Evolutionary conservation across 2,888 invertebrate species (phyloP), one percentile per base, ranked within the genome.

Genomic region (Meloe dianella): DNA sequence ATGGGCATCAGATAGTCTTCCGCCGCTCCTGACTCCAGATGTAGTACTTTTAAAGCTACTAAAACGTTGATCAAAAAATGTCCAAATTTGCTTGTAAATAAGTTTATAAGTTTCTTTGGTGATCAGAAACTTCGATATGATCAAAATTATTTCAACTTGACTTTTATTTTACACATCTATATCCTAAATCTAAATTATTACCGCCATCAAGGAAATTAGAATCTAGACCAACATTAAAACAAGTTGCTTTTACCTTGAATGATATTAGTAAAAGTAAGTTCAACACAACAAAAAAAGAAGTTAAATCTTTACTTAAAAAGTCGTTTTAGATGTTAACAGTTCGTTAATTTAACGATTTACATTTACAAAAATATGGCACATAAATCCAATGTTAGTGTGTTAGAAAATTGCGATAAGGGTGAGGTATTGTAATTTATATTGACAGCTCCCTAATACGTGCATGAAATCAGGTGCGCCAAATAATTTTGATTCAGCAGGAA

Each of bases 401-500:
- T 27, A 27, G 2, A 27, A 27, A 27, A 27, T 27, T 27, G 27
- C 27, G 27, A 27, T 27, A 27, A 24, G 10, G 22, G 24, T 14
- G 47, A 20, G 20, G 20, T 47, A 4, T 20, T 22, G 20, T 47
- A 12, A 51, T 22, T 51, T 24, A 24, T 51, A 22, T 51, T 14
- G 51, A 24, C 51, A 22, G 4, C 4, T 51, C 7, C 12, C 24
- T 12, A 51, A 51, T 8, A 2, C 47, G 20, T 20, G 3, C 51
- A 51, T 20, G 51, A 10, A 22, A 51, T 51, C 4, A 51, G 9
- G n/a, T 41, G 17, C n/a, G 17, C 1, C 6, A 17, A 58, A 60
- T 22, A 60, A 60, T 61, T 65, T 65, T 61, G 32, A 47, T 27
- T 27, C 4, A n/a, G 65, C 57, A 58, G 58, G 57, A 30, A n/a